Base-by-base conservation (phyloP, 2,888 invertebrate genomes). In the Drosophila cracens region DNA sequence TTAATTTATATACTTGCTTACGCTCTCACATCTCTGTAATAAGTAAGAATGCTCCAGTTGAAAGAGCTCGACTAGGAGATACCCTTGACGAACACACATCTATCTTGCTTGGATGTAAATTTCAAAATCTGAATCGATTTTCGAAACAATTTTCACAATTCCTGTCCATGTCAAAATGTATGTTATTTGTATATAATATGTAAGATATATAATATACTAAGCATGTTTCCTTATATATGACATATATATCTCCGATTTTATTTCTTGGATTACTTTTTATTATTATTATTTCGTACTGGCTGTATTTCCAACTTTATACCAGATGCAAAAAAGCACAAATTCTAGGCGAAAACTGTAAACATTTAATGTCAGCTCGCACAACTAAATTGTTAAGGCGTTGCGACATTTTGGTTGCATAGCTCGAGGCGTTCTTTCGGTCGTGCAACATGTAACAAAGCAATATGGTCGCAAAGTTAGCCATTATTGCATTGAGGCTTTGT, bases 401-500 rank as follows among this genome's bases (percentile, higher is more conserved):
- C 54, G 25, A 63, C 56, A 68, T 68, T 70, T 70, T 54, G 21
- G 54, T 57, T 59, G 66, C 81, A 79, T 75, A 76, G 65, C 76
- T 80, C 70, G 46, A 64, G 80, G 80, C 80, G 80, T 36, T 57
- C 46, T 27, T n/a, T 27, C 43, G 68, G 68, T 52, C 52, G 51
- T 56, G 56, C 56, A 51, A 56, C 68, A 68, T 68, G 48, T 69
- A 68, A 51, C 69, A 68, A 54, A 49, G 53, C 60, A 70, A 70
- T 54, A 60, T 54, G 70, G 60, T 29, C 60, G 25, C 60, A 70
- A 71, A 71, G 54, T 62, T 70, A 53, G 54, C 68, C 46, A 27
- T 67, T 46, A 43, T 54, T 54, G 61, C 40, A 56, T 56, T 27
- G 31, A 46, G 18, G 18, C 38, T 48, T 18, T 21, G 29, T 18